These are phyloP conservation scores for Argynnis bischoffii DNA, from an alignment of 2,888 invertebrate genomes.

Conservation along the genomic window DNA sequence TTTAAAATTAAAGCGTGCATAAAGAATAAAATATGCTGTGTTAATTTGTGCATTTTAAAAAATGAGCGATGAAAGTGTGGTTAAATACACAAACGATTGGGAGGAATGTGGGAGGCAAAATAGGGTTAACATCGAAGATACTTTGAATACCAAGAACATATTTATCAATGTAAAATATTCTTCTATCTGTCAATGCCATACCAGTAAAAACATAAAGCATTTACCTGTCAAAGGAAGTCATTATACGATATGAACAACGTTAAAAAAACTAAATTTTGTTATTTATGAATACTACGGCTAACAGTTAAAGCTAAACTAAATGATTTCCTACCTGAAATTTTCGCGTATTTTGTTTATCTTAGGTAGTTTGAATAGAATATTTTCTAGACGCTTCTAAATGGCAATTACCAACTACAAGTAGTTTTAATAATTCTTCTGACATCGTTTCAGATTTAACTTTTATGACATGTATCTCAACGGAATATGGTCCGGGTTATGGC, in stretches of 20 bases:
- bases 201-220: conserved; percentile 3
- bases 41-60: too few relatives aligned
- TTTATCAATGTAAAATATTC: background rate
- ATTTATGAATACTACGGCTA: background rate
- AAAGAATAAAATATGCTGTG: too few relatives aligned
- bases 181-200: conserved; percentile 1
- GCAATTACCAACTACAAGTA: background rate
- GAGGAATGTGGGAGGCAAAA: too few relatives aligned
- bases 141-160: background rate
- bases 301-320: background rate
- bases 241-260: conserved; percentile 33
- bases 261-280: background rate
- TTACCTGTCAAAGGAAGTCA: conserved; percentile 38
- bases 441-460: conserved; percentile 16
- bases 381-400: too few relatives aligned
- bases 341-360: background rate
- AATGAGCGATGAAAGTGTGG: too few relatives aligned
- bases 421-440: background rate
- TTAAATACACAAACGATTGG: too few relatives aligned
- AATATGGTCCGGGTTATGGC: conserved; percentile 62
- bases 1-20: too few relatives aligned
- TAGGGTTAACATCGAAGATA: too few relatives aligned
- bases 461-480: conserved; percentile 29
- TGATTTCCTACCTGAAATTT: conserved; percentile 3
- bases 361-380: background rate